Evolutionary conservation across 2,797 vertebrate genomes (phyloP), one percentile per base, ranked within the genome.

Genomic region (Sciurus vulgaris): DNA sequence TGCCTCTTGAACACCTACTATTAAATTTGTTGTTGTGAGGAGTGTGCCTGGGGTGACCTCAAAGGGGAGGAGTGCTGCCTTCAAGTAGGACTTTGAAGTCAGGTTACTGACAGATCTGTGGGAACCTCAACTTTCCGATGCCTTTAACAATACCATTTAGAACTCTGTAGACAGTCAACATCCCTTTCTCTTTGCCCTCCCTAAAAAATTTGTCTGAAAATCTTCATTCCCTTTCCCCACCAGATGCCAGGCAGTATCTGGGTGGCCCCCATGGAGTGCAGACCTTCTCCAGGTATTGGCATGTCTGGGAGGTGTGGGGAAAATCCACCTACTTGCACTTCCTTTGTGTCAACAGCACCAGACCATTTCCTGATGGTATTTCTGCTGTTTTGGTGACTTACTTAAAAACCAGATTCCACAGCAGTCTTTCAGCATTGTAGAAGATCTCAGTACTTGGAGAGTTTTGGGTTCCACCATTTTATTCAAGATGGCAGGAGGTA

Each of bases 291-390:
- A 54, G 24, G 22, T 47, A 47, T 73, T n/a, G 14, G 47, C 18
- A 3, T 11, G 13, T 22, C 5, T 9, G 5, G 24, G 47, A 4
- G 49, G 38, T 12, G 18, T 1, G 56, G 22, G 4, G 6, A 8
- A 59, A 20, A 9, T 9, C n/a, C 15, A n/a, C 9, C 59, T 28
- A 1, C 7, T 11, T n/a, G 2, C 1, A 0, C 5, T 8, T n/a
- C 30, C 73, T 63, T 47, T 4, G 3, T 20, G 2, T 59, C 65
- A 7, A 38, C 3, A 22, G 49, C 54, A 26, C 7, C 2, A 10
- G 26, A 15, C 11, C 26, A 0, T 59, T 72, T 93, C 61, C 67
- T 12, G 28, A 0, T 22, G 14, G 26, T 18, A 26, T 49, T 76
- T 84, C 82, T 78, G 59, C 30, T 35, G 44, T 33, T 70, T 61